These are phyloP conservation scores for Odobenus rosmarus DNA, from an alignment of 2,113 vertebrate species.

Conservation along the genomic window DNA sequence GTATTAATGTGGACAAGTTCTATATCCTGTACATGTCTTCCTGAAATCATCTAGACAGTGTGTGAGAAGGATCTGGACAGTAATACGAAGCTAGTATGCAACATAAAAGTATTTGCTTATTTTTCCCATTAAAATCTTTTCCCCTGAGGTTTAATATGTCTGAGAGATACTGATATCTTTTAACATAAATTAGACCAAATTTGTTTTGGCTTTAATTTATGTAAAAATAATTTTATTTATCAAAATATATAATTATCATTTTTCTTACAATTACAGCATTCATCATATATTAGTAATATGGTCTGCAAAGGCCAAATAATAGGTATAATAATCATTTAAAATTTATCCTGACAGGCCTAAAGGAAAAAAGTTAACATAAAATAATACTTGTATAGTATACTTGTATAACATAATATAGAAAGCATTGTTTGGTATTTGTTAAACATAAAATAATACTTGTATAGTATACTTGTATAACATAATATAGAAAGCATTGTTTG, in stretches of 20 bases:
- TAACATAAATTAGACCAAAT: conserved; percentile 73
- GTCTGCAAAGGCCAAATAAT: conserved; percentile 42
- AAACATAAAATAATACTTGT: conserved; percentile 12
- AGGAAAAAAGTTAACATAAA: conserved; percentile 5
- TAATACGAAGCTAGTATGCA: not conserved
- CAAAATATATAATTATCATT: conserved; percentile 62
- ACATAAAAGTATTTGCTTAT: conserved; percentile 66
- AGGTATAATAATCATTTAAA: not conserved
- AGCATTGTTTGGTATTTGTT: not conserved
- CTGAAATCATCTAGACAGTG: conserved; percentile 34
- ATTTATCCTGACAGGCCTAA: not conserved
- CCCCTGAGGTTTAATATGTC: conserved; percentile 57
- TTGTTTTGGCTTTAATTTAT: conserved; percentile 74
- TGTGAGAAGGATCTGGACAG: conserved; percentile 38
- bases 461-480: not conserved
- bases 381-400: not conserved
- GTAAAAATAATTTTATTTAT: conserved; percentile 66
- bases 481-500: not conserved
- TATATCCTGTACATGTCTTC: not conserved
- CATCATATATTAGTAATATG: conserved; percentile 38
- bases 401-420: not conserved
- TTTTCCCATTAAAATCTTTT: conserved; percentile 73
- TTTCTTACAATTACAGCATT: conserved; percentile 61
- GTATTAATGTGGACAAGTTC: not conserved
- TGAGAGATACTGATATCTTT: conserved; percentile 27